Base-by-base conservation (phyloP, 2,113 vertebrate genomes). In the Lonchura striata region DNA sequence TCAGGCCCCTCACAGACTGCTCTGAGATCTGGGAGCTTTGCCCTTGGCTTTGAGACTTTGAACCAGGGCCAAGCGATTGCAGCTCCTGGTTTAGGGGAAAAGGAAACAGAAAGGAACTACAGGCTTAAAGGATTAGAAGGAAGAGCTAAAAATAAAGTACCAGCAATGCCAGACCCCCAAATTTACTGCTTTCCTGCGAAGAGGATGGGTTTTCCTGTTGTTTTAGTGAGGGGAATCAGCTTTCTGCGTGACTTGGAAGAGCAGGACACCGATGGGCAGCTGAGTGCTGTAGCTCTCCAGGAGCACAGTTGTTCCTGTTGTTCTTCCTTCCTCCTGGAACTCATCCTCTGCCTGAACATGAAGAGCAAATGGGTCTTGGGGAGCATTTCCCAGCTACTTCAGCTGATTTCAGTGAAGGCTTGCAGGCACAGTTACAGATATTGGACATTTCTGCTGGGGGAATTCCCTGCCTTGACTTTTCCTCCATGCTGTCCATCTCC, bases 71-170 rank as follows among this genome's bases (percentile, higher is more conserved):
- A 97, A 86, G 47, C 35, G 65, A 94, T 92, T 94, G 82, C 86
- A 88, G 92, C 82, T 92, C 85, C 92, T 88, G 88, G 60, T 92
- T 94, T 90, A 66, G 72, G 71, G 79, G 52, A 88, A 96, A 75
- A 92, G 92, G 94, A 97, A 97, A 85, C 90, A 97, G 91, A 96
- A 78, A 96, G 93, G 85, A 96, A 88, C 93, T 71, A 9, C 2
- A 1, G 52, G 82, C 88, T 96, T 96, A 97, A 95, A 70, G 92
- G 95, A 94, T 96, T 94, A 96, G 82, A 96, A 83, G 81, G 76
- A 90, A 95, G 94, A 94, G 82, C 92, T 96, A 96, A 97, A 95
- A 94, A 96, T 96, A 96, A 96, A 94, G 47, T 22, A 46, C 75
- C 85, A 90, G 85, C 76, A 57, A 52, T 33, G 49, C 90, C 92